A percentile compares a stretch with the other conserved stretches of the same genome.
Conservation (phyloP, 2,113 vertebrate species). For the Hippocampus zosterae region DNA sequence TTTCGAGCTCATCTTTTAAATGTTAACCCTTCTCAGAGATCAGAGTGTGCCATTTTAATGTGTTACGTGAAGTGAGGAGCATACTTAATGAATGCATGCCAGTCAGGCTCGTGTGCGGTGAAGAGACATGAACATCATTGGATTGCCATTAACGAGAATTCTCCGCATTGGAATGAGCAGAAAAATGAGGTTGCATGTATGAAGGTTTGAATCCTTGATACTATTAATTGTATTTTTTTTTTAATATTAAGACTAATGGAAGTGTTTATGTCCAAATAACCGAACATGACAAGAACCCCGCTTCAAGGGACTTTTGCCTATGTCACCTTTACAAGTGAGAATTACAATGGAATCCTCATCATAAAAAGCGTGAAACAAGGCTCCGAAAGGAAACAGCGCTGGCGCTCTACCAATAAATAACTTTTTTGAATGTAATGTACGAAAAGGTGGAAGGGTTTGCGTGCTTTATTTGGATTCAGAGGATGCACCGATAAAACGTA, state of each 20-base stretch:
- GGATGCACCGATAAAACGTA: no score
- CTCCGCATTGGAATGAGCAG: not conserved
- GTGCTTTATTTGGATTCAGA: no score
- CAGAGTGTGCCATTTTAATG: not conserved
- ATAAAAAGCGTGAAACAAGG: no score
- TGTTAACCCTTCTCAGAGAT: not conserved
- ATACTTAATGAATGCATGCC: not conserved
- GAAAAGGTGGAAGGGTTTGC: no score
- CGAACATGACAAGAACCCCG: no score
- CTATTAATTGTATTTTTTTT: not conserved
- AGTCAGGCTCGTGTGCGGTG: not conserved
- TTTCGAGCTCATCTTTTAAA: slow-evolving; percentile 5
- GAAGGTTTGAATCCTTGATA: not conserved
- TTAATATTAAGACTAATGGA: not conserved
- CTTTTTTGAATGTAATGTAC: no score
- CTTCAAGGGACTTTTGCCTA: no score
- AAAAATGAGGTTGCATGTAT: not conserved
- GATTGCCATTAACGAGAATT: not conserved
- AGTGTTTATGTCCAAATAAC: no score
- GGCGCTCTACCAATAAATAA: no score
- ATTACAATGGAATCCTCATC: no score
- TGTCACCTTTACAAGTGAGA: no score
- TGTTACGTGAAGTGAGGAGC: not conserved
- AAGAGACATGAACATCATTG: not conserved
- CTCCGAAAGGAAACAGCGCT: no score